Evolutionary conservation across 2,888 invertebrate species (phyloP).

Genomic region (Rhorus exstirpatorius): DNA sequence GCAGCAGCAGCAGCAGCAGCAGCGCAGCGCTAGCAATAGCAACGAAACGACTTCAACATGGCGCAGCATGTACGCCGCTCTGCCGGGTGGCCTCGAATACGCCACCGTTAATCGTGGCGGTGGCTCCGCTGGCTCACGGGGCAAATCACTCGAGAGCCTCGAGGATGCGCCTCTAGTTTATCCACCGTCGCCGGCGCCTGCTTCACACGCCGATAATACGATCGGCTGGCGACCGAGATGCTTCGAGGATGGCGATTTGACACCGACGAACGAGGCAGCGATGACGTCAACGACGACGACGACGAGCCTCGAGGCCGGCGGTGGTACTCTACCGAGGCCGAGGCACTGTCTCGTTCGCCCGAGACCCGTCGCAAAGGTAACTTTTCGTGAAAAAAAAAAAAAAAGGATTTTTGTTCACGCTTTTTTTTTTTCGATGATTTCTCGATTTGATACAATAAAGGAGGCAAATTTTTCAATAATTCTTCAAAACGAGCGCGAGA

Average conservation of each 20-base stretch:
- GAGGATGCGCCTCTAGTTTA: constrained; percentile 89
- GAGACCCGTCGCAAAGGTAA: constrained; percentile 92
- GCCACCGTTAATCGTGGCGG: constrained; percentile 86
- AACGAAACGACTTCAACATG: constrained; percentile 77
- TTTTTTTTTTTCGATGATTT: too few species aligned
- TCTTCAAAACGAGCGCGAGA: too few species aligned
- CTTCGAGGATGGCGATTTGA: constrained; percentile 96
- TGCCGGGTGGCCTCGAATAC: constrained; percentile 81
- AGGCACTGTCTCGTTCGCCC: constrained; percentile 92
- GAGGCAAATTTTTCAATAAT: too few species aligned
- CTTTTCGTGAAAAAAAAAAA: background rate
- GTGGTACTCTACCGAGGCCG: constrained; percentile 95
- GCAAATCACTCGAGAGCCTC: constrained; percentile 94
- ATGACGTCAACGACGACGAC: too few species aligned
- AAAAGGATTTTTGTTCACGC: background rate
- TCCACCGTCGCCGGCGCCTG: constrained; percentile 74
- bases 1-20: too few species aligned
- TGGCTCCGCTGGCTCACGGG: constrained; percentile 88
- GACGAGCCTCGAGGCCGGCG: constrained; percentile 88
- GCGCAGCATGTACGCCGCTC: constrained; percentile 85
- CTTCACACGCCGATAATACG: constrained; percentile 84
- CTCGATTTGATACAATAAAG: too few species aligned
- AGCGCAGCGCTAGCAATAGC: too few species aligned
- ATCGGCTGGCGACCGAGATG: constrained; percentile 90
- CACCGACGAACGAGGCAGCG: constrained; percentile 93